These are phyloP conservation scores for Myocastor coypus DNA, from an alignment of 2,113 vertebrate genomes.

Conservation along the genomic window DNA sequence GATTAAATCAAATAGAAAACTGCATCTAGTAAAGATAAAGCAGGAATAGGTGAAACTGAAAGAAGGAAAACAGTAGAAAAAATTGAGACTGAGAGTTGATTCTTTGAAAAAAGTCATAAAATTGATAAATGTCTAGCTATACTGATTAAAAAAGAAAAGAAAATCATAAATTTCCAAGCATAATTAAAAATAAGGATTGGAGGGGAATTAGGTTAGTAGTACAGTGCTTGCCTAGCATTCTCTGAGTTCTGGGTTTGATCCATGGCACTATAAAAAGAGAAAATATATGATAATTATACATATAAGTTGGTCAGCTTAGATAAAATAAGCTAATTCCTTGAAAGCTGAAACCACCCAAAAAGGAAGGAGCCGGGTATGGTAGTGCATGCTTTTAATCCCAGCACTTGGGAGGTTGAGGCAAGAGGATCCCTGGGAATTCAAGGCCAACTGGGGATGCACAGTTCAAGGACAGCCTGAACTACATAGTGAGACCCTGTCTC, in stretches of 20 bases:
- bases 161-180: not conserved
- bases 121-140: not conserved
- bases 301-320: not conserved
- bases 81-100: not conserved
- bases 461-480: not conserved
- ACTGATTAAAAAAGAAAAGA: not conserved
- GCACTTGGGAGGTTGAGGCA: not conserved
- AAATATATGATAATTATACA: not conserved
- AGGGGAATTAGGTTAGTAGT: not conserved
- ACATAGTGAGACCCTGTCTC: not conserved
- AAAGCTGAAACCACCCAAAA: not conserved
- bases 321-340: not conserved
- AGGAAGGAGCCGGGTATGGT: not conserved
- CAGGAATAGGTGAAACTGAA: conserved; percentile 4
- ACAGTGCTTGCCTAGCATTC: not conserved
- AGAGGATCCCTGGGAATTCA: not conserved
- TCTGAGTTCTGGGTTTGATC: not conserved
- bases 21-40: not conserved
- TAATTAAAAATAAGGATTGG: not conserved
- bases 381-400: not conserved
- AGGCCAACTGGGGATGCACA: not conserved
- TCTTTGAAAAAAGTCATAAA: not conserved
- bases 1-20: not conserved
- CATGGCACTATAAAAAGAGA: not conserved
- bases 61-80: not conserved